phyloP scores from a whole-genome alignment of 2,888 invertebrate species.

The Schizotus pectinicornis region DNA sequence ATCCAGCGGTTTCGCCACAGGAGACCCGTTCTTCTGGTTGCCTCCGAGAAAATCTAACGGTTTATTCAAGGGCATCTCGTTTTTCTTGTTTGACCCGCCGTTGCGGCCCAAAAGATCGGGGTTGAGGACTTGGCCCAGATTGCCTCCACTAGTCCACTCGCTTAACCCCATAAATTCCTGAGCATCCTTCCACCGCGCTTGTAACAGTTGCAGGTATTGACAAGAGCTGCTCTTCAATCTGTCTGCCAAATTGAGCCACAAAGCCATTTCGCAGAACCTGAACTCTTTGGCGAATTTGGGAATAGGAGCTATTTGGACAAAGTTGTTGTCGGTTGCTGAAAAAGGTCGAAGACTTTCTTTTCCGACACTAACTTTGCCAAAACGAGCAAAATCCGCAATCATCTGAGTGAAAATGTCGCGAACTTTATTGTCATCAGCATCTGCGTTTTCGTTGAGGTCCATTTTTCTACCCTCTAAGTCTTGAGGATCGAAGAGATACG shows the following conservation, averaged over 20 bases:
- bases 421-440: slow-evolving; percentile 67
- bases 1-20: background rate
- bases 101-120: too few relatives aligned
- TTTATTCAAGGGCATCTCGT: too few relatives aligned
- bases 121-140: too few relatives aligned
- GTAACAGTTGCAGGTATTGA: slow-evolving; percentile 50
- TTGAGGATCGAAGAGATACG: slow-evolving; percentile 72
- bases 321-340: slow-evolving; percentile 58
- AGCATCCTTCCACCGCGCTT: slow-evolving; percentile 37
- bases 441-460: slow-evolving; percentile 51
- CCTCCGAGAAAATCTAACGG: too few relatives aligned
- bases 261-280: slow-evolving; percentile 71
- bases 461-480: slow-evolving; percentile 66
- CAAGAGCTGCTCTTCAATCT: slow-evolving; percentile 65
- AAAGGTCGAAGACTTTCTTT: slow-evolving; percentile 57
- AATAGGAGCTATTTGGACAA: slow-evolving; percentile 62
- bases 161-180: slow-evolving; percentile 3
- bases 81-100: too few relatives aligned
- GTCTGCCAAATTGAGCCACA: slow-evolving; percentile 70
- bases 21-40: too few relatives aligned
- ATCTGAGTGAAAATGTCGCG: slow-evolving; percentile 70
- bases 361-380: slow-evolving; percentile 55
- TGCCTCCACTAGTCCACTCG: background rate
- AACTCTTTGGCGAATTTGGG: slow-evolving; percentile 60
- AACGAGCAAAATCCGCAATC: slow-evolving; percentile 71